phyloP scores from a whole-genome alignment of 1,140 invertebrate species.

The Choristoneura fumiferana region DNA sequence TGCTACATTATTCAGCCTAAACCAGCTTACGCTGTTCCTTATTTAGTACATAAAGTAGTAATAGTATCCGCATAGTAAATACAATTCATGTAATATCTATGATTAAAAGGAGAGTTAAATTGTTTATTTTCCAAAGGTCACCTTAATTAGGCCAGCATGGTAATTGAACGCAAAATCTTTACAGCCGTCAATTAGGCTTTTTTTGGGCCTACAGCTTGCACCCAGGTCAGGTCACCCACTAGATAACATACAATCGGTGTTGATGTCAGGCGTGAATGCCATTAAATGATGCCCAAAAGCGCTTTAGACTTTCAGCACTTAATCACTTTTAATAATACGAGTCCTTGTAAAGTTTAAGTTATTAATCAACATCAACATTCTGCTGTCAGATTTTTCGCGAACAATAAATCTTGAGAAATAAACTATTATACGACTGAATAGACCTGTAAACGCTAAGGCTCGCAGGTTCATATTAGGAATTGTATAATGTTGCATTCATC shows the following conservation, averaged over 20 bases:
- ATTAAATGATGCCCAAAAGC: slow-evolving; percentile 4
- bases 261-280: neutral
- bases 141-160: neutral
- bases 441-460: neutral
- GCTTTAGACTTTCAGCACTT: slow-evolving; percentile 12
- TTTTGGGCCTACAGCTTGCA: neutral
- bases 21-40: too few species aligned
- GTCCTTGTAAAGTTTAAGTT: slow-evolving; percentile 2
- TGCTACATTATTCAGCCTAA: too few species aligned
- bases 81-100: too few species aligned
- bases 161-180: neutral
- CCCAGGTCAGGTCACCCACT: neutral
- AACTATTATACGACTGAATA: neutral
- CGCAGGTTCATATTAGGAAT: neutral
- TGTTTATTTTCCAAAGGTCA: neutral
- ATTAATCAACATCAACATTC: slow-evolving; percentile 15
- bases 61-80: too few species aligned
- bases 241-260: neutral
- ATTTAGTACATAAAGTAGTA: too few species aligned
- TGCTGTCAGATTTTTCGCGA: neutral
- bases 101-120: too few species aligned
- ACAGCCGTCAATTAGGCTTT: slow-evolving; percentile 9
- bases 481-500: too few species aligned
- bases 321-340: neutral
- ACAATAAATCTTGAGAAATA: neutral